Evolutionary conservation across 1,140 invertebrate species (phyloP).

Genomic region (Dendrolimus punctatus): DNA sequence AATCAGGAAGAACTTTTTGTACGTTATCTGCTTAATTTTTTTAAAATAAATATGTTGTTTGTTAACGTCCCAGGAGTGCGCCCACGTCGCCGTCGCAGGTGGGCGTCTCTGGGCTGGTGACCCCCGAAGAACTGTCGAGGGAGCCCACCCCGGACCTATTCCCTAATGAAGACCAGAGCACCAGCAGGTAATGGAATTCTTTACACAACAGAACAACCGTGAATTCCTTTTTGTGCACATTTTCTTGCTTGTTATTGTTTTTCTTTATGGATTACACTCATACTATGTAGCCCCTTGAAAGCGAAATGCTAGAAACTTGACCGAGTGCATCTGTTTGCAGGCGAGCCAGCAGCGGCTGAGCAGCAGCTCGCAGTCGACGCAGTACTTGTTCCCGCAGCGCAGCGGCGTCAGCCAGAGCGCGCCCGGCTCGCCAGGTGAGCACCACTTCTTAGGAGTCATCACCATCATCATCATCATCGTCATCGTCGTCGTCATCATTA

Average conservation of each 20-base stretch:
- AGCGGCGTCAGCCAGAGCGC: conserved; percentile 72
- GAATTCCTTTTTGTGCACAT: too few relatives aligned
- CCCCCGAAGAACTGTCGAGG: conserved; percentile 89
- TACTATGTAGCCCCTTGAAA: too few relatives aligned
- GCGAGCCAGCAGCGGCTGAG: conserved; percentile 80
- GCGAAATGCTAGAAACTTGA: neutral
- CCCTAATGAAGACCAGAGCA: conserved; percentile 62
- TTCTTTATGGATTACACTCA: too few relatives aligned
- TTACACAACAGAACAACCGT: too few relatives aligned
- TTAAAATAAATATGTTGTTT: neutral
- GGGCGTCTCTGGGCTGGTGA: conserved; percentile 86
- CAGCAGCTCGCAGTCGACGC: conserved; percentile 47
- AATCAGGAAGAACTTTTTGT: too few relatives aligned
- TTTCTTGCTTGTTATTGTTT: too few relatives aligned
- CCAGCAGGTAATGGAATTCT: conserved; percentile 14
- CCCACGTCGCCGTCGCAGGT: conserved; percentile 95
- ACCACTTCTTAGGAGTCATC: neutral
- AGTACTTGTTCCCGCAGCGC: conserved; percentile 62
- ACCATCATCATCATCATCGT: neutral
- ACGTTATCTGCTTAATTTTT: too few relatives aligned
- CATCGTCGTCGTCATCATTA: too few relatives aligned
- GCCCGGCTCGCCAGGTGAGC: conserved; percentile 62
- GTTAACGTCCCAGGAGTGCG: conserved; percentile 80
- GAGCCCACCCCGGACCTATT: conserved; percentile 85
- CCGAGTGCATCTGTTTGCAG: conserved; percentile 7